Conservation (phyloP, 2,113 vertebrate genomes). For the Heptranchias perlo region DNA sequence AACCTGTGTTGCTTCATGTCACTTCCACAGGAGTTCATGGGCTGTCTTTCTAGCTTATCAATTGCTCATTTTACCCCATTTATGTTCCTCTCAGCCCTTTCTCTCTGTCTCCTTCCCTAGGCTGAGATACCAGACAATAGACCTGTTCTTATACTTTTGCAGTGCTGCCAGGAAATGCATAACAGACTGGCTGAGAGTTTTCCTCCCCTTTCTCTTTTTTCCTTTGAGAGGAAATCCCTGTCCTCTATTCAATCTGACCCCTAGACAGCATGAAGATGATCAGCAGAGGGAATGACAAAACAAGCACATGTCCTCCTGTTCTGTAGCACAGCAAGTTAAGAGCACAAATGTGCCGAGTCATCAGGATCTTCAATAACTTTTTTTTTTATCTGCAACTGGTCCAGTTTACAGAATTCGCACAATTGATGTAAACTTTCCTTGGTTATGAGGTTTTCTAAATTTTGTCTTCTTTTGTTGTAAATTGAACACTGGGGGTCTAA, state of each 20-base stretch:
- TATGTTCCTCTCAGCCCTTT: not conserved
- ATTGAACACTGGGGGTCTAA: no score
- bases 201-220: not conserved
- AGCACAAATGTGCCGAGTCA: not conserved
- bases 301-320: not conserved
- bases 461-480: no score
- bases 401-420: not conserved
- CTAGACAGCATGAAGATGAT: not conserved
- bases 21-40: not conserved
- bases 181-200: not conserved
- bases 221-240: not conserved
- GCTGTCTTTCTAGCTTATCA: not conserved
- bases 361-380: not conserved
- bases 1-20: not conserved
- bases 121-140: not conserved
- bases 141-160: not conserved
- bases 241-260: not conserved
- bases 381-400: not conserved
- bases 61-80: not conserved
- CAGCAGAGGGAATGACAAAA: not conserved
- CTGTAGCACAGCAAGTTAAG: not conserved
- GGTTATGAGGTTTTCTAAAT: no score
- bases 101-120: not conserved
- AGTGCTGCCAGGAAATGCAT: not conserved
- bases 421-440: not conserved